Base-by-base conservation (phyloP, 2,113 vertebrate genomes). In the Coptodon bakossiorum region DNA sequence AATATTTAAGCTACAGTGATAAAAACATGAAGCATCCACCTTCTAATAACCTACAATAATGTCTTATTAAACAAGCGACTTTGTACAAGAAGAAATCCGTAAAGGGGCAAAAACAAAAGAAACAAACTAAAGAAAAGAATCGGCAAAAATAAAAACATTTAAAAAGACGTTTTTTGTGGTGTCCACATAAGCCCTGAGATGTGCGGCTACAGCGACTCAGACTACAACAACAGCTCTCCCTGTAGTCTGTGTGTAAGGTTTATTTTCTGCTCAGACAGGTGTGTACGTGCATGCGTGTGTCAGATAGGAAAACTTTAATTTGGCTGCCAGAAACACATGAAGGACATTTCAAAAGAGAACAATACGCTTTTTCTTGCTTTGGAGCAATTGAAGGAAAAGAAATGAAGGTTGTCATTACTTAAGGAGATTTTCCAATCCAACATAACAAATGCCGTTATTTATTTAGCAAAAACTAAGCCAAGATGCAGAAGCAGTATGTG, bases 261-360 rank as follows among this genome's bases (percentile, higher is more conserved):
- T 89, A 83, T 89, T 91, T 88, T 84, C 61, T 89, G 82, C 57
- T 78, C 5, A 83, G 24, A 59, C 79, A 85, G 50, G 82, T 82
- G 53, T 66, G 43, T 56, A 80, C 52, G 14, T 63, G 12, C 38
- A 16, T 81, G 53, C 10, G 57, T 56, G 88, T 17, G 31, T 66
- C 34, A 54, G 82, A 54, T 63, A 59, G 24, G 43, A 71, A 78
- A 79, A 13, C 24, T 19, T 82, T 43, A 7, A 45, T 82, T 43
- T 11, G 73, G 24, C 19, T 48, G 71, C 9, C 22, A 83, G 3
- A 61, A 54, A 57, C 53, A 29, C 11, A 54, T 22, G n/a, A 56
- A 24, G 19, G 45, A 78, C 68, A n/a, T 71, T 76, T 36, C 61
- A 9, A 27, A 53, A 80, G 14, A 45, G 27, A 13, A 29, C 6